Base-by-base conservation (phyloP, 2,888 invertebrate species). In the Polymixis flavicincta region DNA sequence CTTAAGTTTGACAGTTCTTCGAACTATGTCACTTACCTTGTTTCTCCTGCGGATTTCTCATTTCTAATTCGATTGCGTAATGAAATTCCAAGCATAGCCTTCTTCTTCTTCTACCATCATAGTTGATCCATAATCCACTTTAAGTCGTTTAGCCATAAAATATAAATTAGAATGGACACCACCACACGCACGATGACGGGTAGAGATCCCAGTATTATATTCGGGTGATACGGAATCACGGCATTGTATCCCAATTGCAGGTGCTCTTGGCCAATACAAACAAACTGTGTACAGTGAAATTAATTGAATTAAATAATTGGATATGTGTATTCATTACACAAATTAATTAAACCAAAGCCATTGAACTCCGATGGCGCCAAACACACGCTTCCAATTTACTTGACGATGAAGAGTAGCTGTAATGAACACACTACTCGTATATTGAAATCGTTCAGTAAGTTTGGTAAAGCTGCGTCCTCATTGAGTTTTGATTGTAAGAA, bases 291-390 rank as follows among this genome's bases (percentile, higher is more conserved):
- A 57, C 69, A 74, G 13, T 45, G 13, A 75, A 83, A 79, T 71
- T 67, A 72, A 80, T 76, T 55, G 0, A 83, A 79, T 68, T 6
- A 42, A 78, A 68, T 67, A 79, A 80, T 76, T 72, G 55, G 55
- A 84, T 64, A 64, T 81, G 55, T 68, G 50, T 67, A 72, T 71
- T 78, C 65, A 77, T 82, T 82, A 71, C 42, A 70, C 54, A 65
- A 82, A 87, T 85, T 87, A 85, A 87, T 87, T 82, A 70, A 74
- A 69, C 55, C 73, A 65, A 72, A 71, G 59, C 73, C 75, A 77
- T 76, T 80, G 76, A 84, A 80, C 72, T 68, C 64, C 28, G 55
- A 59, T 60, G 71, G 59, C 60, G 70, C 84, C 87, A 85, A 70
- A 76, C 60, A 66, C 87, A 86, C 67, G 76, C 71, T 45, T 74